These are phyloP conservation scores for Percopsis omiscomaycus DNA, from an alignment of 2,797 vertebrate genomes.

Conservation along the genomic window DNA sequence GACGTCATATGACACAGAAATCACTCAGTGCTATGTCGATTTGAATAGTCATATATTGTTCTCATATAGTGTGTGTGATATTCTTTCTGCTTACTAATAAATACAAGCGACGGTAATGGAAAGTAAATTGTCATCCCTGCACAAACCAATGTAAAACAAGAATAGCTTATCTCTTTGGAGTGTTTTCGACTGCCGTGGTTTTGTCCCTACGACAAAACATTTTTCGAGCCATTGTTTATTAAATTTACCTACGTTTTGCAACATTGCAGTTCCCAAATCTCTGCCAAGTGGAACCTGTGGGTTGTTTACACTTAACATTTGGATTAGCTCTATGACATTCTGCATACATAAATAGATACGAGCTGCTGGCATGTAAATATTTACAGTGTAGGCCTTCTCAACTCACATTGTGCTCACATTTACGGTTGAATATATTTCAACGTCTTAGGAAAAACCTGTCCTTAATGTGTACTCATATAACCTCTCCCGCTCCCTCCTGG, in stretches of 20 bases:
- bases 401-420: background rate
- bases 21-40: too few species aligned
- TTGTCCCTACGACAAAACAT: too few species aligned
- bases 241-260: background rate
- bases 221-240: too few species aligned
- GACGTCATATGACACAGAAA: too few species aligned
- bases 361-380: conserved; percentile 9
- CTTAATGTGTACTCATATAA: conserved; percentile 38
- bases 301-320: conserved; percentile 11
- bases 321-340: conserved; percentile 5
- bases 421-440: conserved; percentile 37
- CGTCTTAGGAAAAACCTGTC: conserved; percentile 20
- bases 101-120: too few species aligned
- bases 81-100: too few species aligned
- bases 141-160: too few species aligned
- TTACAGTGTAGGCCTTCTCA: background rate
- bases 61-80: too few species aligned
- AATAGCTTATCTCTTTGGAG: too few species aligned
- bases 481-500: conserved; percentile 24
- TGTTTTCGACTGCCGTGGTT: too few species aligned
- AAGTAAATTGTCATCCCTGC: too few species aligned
- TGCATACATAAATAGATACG: background rate
- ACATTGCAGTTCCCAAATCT: background rate
- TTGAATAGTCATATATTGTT: too few species aligned
- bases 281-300: background rate